A percentile compares a stretch with the other conserved stretches of the same genome.
Conservation (phyloP, 1,140 invertebrate genomes). For the Oppia nitens region DNA sequence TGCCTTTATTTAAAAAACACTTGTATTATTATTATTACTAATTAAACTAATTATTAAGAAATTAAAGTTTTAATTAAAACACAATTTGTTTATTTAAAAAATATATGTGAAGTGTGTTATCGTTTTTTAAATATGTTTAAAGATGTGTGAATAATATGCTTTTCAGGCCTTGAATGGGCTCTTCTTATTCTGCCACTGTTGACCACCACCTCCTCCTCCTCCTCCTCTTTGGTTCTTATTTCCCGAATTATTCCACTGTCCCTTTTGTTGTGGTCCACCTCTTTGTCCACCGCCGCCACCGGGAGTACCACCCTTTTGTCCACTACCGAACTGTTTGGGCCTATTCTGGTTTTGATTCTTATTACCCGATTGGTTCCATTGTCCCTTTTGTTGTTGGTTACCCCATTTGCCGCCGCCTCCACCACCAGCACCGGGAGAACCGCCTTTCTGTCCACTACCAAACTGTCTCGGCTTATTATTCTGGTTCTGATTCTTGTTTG, state of each 20-base stretch:
- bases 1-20: no score
- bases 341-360: constrained; percentile 1
- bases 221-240: neutral
- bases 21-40: no score
- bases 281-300: neutral
- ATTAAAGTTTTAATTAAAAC: no score
- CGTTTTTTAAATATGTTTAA: no score
- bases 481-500: neutral
- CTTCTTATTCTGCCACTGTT: no score
- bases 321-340: neutral
- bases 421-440: neutral
- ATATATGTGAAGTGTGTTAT: no score
- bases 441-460: neutral
- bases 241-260: neutral
- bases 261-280: neutral
- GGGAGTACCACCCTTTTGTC: neutral
- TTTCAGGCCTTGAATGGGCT: no score
- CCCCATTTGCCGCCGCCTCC: neutral
- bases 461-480: neutral
- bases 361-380: neutral
- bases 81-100: no score
- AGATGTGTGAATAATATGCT: no score
- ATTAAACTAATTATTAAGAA: no score
- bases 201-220: no score
- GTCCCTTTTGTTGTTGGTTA: neutral